phyloP scores from a whole-genome alignment of 2,888 invertebrate genomes.

The Galerucella pusilla region DNA sequence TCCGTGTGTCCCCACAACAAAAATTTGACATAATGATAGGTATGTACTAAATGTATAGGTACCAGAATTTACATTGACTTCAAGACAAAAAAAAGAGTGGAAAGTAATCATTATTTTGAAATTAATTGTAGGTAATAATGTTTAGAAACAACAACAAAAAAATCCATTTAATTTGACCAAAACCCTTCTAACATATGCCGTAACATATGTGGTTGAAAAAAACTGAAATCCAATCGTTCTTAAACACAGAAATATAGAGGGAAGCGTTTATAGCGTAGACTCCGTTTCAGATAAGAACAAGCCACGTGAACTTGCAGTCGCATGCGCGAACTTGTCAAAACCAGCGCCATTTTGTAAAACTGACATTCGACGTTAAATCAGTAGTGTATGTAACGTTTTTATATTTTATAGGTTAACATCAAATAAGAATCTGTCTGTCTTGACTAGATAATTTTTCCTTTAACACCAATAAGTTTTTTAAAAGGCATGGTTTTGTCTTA shows the following conservation, averaged over 20 bases:
- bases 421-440: too few species aligned
- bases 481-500: too few species aligned
- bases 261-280: neutral
- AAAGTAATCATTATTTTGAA: constrained; percentile 41
- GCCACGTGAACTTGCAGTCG: too few species aligned
- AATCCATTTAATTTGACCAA: constrained; percentile 44
- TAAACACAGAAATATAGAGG: neutral
- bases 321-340: too few species aligned
- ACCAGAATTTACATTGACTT: constrained; percentile 10
- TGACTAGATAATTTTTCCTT: too few species aligned
- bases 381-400: too few species aligned
- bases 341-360: too few species aligned
- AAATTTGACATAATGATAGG: constrained; percentile 29
- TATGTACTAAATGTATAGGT: constrained; percentile 27
- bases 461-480: too few species aligned
- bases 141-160: constrained; percentile 46
- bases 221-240: constrained; percentile 18
- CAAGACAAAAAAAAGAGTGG: constrained; percentile 24
- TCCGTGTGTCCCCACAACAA: constrained; percentile 26
- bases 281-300: too few species aligned
- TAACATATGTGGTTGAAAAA: constrained; percentile 55
- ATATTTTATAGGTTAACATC: too few species aligned
- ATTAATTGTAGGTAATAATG: constrained; percentile 47
- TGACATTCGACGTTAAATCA: too few species aligned
- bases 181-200: constrained; percentile 52